phyloP scores from a whole-genome alignment of 2,888 invertebrate genomes.

The Chloromyia formosa region DNA sequence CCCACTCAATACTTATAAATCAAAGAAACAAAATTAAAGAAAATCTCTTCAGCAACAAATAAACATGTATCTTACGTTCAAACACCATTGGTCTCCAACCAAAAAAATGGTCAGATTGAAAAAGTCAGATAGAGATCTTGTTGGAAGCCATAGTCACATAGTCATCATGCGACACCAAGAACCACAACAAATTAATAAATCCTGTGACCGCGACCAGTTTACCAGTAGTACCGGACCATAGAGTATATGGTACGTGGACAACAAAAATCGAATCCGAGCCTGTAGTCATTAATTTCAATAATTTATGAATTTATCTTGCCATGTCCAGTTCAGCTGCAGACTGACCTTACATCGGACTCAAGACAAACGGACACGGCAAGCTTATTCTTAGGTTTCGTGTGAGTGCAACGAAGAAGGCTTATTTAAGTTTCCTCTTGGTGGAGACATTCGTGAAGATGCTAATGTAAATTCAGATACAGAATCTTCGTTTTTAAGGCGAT shows the following conservation, averaged over 20 bases:
- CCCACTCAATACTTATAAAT: not conserved
- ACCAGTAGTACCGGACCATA: not conserved
- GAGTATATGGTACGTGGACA: not conserved
- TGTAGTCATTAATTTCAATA: slow-evolving; percentile 35
- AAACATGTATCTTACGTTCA: not conserved
- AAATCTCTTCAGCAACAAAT: not conserved
- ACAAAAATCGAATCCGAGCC: not conserved
- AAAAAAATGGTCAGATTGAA: not conserved
- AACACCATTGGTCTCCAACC: no score
- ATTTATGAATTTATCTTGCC: slow-evolving; percentile 31
- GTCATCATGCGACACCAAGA: not conserved
- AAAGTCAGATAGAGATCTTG: not conserved
- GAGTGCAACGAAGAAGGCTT: not conserved
- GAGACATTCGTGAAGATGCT: not conserved
- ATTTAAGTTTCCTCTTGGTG: not conserved
- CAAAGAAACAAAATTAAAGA: not conserved
- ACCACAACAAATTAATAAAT: slow-evolving; percentile 19
- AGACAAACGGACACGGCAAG: not conserved
- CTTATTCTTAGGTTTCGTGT: not conserved
- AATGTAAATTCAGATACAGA: not conserved
- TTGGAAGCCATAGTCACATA: slow-evolving; percentile 5
- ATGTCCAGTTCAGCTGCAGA: not conserved
- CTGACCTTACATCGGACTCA: not conserved
- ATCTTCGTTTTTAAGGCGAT: not conserved
- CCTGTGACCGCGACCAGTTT: not conserved